Conservation (phyloP, 2,888 invertebrate species). For the Tipula unca region DNA sequence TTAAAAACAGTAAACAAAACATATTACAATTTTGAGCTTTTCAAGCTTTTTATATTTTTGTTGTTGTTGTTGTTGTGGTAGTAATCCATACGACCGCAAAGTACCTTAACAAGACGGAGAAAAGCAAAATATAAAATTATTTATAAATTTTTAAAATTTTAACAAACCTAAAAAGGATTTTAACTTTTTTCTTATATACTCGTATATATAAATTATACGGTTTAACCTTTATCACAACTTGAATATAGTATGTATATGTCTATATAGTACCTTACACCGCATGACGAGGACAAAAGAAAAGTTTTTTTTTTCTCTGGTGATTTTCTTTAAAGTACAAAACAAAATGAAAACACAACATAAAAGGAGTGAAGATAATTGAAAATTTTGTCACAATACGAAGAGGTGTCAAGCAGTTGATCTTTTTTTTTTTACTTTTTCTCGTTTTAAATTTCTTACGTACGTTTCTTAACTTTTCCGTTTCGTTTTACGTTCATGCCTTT, state of each 20-base stretch:
- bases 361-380: slow-evolving; percentile 8
- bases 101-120: not conserved
- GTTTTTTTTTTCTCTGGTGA: not conserved
- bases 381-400: not conserved
- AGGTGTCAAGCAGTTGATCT: slow-evolving; percentile 8
- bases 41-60: not conserved
- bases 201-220: not conserved
- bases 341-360: not conserved
- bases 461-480: not conserved
- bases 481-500: not conserved
- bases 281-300: not conserved
- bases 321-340: not conserved
- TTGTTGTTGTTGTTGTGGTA: not conserved
- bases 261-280: not conserved
- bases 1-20: not conserved
- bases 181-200: not conserved
- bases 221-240: not conserved
- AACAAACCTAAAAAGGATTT: not conserved
- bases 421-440: not conserved
- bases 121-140: not conserved
- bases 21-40: not conserved
- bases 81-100: not conserved
- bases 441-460: not conserved
- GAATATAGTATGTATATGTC: not conserved
- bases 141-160: not conserved